Evolutionary conservation across 2,797 vertebrate genomes (phyloP), one percentile per base, ranked within the genome.

Genomic region (Gouania willdenowi): DNA sequence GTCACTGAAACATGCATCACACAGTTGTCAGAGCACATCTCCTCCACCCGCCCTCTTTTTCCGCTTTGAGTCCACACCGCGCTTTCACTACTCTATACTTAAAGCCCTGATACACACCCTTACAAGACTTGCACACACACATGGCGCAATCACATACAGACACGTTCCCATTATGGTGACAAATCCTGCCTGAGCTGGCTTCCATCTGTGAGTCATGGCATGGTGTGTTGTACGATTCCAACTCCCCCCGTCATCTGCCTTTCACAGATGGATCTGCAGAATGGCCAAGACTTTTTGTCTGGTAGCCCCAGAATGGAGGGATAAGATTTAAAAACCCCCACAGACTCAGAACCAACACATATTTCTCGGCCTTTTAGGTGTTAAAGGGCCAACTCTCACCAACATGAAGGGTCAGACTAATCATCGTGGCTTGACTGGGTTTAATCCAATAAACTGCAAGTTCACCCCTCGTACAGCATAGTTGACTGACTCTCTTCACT

Each of bases 1-100:
- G 77, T 87, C 83, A 85, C 79, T 48, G 53, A 21, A 64, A 66
- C 74, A 56, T 82, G 77, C 69, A 79, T 84, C 81, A 83, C 77
- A 69, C 71, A 78, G 77, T 84, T 80, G 79, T 81, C 77, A 84
- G 71, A 62, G 69, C 72, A 48, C 71, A 70, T 76, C 63, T 74
- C 56, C 63, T 79, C 67, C 77, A 32, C 69, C 74, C 80, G 71
- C 80, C 75, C 62, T 41, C 57, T 72, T 63, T 75, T 63, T 75
- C 72, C 63, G 46, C 71, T 60, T 37, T 69, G 62, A 78, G 66
- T 75, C 77, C 75, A 74, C 73, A 69, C 67, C 60, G 55, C 50
- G 11, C 61, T 77, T 58, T 70, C 77, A 66, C 63, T 74, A 65
- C 72, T 72, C 77, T 51, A 42, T 55, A 71, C 69, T 67, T 66